Percentiles rank a stretch among this genome's conserved stretches.
Evolutionary conservation across 2,113 vertebrate species (phyloP).

Genomic region (Alethe diademata): DNA sequence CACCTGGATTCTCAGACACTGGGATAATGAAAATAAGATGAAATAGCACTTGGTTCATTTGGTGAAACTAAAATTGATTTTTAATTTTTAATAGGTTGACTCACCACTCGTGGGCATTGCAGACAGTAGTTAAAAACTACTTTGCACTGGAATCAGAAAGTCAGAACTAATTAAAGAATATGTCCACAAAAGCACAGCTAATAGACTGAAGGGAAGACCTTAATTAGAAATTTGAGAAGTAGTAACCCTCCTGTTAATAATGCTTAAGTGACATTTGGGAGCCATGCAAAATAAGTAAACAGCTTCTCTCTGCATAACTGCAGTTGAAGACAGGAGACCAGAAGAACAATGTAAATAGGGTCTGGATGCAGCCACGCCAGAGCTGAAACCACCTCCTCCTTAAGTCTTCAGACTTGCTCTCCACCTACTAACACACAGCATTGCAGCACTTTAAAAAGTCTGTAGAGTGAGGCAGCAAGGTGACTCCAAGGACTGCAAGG

Average conservation of each 20-base stretch:
- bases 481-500: slow-evolving; percentile 42
- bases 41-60: slow-evolving; percentile 1
- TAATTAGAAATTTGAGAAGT: slow-evolving; percentile 59
- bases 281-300: slow-evolving; percentile 43
- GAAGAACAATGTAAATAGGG: background rate
- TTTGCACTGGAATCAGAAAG: slow-evolving; percentile 59
- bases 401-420: background rate
- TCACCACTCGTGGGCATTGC: slow-evolving; percentile 54
- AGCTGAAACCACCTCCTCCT: background rate
- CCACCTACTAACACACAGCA: slow-evolving; percentile 19
- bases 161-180: slow-evolving; percentile 68
- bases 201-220: slow-evolving; percentile 53
- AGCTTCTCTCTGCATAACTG: slow-evolving; percentile 6
- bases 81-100: slow-evolving; percentile 69
- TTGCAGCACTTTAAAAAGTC: background rate
- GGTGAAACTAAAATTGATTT: slow-evolving; percentile 52
- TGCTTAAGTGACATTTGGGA: slow-evolving; percentile 23
- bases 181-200: slow-evolving; percentile 55
- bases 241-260: slow-evolving; percentile 54
- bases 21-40: slow-evolving; percentile 26
- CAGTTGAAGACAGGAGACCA: background rate
- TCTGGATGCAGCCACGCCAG: background rate
- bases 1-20: background rate
- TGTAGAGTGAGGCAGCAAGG: slow-evolving; percentile 24
- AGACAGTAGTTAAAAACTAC: slow-evolving; percentile 59